These are phyloP conservation scores for Morinoia aosen DNA, from an alignment of 2,888 invertebrate genomes.

Conservation along the genomic window DNA sequence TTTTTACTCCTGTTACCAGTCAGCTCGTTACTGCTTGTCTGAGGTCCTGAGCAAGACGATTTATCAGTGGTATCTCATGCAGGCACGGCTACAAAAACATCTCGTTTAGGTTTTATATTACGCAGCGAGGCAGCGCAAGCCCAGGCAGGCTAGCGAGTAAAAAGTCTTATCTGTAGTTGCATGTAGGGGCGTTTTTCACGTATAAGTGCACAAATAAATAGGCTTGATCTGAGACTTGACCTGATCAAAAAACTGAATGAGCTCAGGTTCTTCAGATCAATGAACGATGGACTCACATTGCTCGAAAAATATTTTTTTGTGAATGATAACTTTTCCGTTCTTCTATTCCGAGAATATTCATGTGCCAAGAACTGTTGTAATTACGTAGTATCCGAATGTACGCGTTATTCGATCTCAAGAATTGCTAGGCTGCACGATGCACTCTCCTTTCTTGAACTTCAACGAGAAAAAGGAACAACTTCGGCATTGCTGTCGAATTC, in stretches of 20 bases:
- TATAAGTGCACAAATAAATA: too few species aligned
- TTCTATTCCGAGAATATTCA: not conserved
- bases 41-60: not conserved
- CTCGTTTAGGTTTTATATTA: not conserved
- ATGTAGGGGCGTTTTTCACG: not conserved
- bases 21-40: not conserved
- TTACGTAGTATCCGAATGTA: not conserved
- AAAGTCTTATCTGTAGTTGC: not conserved
- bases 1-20: not conserved
- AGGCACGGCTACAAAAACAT: not conserved
- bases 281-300: not conserved
- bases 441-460: not conserved
- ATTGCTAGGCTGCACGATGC: not conserved
- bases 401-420: not conserved
- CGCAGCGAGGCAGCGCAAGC: not conserved
- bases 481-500: constrained; percentile 6
- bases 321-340: not conserved
- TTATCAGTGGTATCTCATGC: not conserved
- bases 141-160: not conserved
- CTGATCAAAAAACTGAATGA: not conserved
- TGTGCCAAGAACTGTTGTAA: not conserved
- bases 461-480: constrained; percentile 16
- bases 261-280: not conserved
- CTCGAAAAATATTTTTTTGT: not conserved
- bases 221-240: not conserved